Evolutionary conservation across 2,888 invertebrate genomes (phyloP).

Genomic region (Hartigia nigra): DNA sequence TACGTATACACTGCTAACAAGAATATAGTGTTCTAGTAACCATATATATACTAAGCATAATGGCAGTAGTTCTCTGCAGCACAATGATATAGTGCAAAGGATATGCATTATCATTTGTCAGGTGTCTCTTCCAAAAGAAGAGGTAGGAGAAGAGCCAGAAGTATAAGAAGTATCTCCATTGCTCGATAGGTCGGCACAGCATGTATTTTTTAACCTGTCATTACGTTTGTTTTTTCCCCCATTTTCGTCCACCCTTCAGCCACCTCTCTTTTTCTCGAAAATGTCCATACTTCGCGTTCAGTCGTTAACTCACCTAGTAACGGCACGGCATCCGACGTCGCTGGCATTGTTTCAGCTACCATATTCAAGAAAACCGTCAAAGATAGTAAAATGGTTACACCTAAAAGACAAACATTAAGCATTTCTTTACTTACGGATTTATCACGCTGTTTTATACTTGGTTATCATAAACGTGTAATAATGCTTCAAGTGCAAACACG

Average conservation of each 20-base stretch:
- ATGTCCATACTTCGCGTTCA: background rate
- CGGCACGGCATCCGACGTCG: conserved; percentile 94
- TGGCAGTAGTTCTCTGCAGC: background rate
- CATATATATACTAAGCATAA: no score
- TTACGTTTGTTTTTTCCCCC: background rate
- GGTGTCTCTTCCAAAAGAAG: background rate
- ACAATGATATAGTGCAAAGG: background rate
- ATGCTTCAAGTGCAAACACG: no score
- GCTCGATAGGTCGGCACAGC: background rate
- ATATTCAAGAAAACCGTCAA: conserved; percentile 98
- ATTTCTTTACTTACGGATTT: background rate
- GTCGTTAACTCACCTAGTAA: conserved; percentile 74
- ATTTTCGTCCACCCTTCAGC: background rate
- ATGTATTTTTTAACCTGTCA: background rate
- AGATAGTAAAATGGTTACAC: conserved; percentile 96
- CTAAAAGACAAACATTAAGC: conserved; percentile 68
- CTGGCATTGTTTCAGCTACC: conserved; percentile 99
- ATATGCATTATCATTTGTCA: background rate
- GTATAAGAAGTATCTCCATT: background rate
- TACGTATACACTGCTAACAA: no score
- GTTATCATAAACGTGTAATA: background rate
- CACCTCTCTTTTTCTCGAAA: background rate
- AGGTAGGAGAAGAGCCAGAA: background rate
- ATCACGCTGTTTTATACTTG: background rate
- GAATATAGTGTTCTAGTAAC: no score